Evolutionary conservation across 2,113 vertebrate species (phyloP), one percentile per base, ranked within the genome.

Genomic region (Sciurus niger): DNA sequence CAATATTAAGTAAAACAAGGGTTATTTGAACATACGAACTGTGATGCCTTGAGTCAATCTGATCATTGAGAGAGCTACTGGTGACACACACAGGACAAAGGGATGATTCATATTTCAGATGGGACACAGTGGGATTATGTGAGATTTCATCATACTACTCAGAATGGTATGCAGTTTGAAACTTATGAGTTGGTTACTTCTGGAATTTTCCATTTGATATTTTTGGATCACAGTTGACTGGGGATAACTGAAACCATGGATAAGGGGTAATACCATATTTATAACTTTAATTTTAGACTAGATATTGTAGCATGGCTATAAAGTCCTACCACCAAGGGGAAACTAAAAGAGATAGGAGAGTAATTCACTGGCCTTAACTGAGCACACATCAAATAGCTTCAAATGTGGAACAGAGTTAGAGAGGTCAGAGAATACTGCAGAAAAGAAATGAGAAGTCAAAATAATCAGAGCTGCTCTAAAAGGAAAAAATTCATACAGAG

Each of bases 361-460:
- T 68, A 82, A 93, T 73, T 18, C 34, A 32, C 65, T 63, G 7
- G 4, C 8, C 16, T 34, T 34, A 78, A 11, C 37, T 20, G 53
- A 58, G 73, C 6, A 48, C 30, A 43, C n/a, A 77, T 8, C 46
- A 48, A 48, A 48, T 48, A 48, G 22, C 24, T 73, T 74, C 46
- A 82, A 90, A 37, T 22, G 63, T 7, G 20, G 68, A 30, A 37
- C 70, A 74, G 55, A 77, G 4, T 93, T 40, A 46, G 28, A 37
- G 79, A 93, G 40, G 46, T 72, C 51, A 92, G 65, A 89, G 46
- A 74, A 28, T 40, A 65, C 12, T 37, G 18, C 10, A 65, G 68
- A 93, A 89, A 95, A 84, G 77, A 79, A 90, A 68, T 70, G 43
- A 92, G 83, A 93, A 86, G 9, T 32, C 90, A 89, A 73, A 79